Conservation (phyloP, 2,797 vertebrate species). For the Lepus oiostolus region DNA sequence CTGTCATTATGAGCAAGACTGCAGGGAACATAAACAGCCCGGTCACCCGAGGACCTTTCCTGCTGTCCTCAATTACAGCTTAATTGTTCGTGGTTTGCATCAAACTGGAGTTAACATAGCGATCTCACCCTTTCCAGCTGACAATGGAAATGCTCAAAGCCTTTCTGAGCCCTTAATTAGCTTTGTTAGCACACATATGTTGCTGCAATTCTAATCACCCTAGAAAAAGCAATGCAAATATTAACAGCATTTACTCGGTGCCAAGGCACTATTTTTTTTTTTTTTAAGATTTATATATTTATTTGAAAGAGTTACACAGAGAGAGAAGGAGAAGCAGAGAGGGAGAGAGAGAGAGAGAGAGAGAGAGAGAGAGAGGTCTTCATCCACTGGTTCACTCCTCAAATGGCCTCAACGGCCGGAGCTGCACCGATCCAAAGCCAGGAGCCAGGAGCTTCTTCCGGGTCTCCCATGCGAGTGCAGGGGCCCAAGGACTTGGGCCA, state of each 20-base stretch:
- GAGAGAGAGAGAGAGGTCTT: too few relatives aligned
- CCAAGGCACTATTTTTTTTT: not conserved
- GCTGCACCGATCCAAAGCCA: too few relatives aligned
- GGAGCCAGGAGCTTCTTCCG: too few relatives aligned
- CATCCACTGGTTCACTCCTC: too few relatives aligned
- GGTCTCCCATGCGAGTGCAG: too few relatives aligned
- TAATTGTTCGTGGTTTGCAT: not conserved
- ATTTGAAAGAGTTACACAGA: too few relatives aligned
- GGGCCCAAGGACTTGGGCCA: too few relatives aligned
- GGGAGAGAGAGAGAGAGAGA: too few relatives aligned
- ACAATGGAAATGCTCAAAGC: not conserved
- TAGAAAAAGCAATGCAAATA: not conserved
- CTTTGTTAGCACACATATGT: not conserved
- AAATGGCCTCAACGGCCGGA: too few relatives aligned
- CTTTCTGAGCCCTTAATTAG: conserved; percentile 30
- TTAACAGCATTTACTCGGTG: not conserved
- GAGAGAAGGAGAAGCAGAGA: too few relatives aligned
- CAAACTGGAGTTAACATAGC: not conserved
- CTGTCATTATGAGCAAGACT: not conserved
- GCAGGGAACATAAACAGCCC: not conserved
- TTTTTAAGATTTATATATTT: too few relatives aligned
- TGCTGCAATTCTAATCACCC: conserved; percentile 8
- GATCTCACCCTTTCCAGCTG: not conserved
- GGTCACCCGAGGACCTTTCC: not conserved
- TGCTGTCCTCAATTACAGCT: not conserved